Evolutionary conservation across 2,888 invertebrate genomes (phyloP).

Genomic region (Ochlodes sylvanus): DNA sequence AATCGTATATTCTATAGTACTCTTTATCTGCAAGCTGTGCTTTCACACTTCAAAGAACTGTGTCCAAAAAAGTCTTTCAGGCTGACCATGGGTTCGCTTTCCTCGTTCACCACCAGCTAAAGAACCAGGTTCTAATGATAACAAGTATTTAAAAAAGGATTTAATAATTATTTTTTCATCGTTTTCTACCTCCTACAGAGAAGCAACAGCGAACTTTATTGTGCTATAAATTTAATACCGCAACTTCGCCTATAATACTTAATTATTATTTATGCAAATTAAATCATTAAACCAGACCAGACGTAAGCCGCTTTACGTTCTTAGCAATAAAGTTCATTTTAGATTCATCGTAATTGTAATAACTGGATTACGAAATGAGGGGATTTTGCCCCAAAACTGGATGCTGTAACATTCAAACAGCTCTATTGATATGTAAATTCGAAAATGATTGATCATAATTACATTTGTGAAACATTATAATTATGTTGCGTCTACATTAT

Average conservation of each 20-base stretch:
- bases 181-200: conserved; percentile 42
- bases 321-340: conserved; percentile 11
- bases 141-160: not conserved
- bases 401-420: conserved; percentile 2
- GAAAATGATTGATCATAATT: not conserved
- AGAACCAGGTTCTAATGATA: too few species aligned
- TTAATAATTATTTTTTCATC: conserved; percentile 46
- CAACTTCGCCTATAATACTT: conserved; percentile 30
- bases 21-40: too few species aligned
- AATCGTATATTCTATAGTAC: too few species aligned
- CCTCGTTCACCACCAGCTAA: too few species aligned
- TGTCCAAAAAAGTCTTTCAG: too few species aligned
- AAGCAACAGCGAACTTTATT: conserved; percentile 47
- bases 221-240: conserved; percentile 43
- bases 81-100: too few species aligned
- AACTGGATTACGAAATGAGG: conserved; percentile 8
- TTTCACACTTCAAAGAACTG: too few species aligned
- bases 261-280: conserved; percentile 33
- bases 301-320: not conserved
- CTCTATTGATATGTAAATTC: conserved; percentile 11
- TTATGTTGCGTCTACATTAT: not conserved
- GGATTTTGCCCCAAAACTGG: conserved; percentile 13
- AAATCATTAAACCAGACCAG: not conserved
- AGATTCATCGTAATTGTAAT: not conserved
- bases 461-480: not conserved